A percentile compares a stretch with the other conserved stretches of the same genome.
These are phyloP conservation scores for Drosophila ezoana DNA, from an alignment of 2,888 invertebrate genomes.

Conservation along the genomic window DNA sequence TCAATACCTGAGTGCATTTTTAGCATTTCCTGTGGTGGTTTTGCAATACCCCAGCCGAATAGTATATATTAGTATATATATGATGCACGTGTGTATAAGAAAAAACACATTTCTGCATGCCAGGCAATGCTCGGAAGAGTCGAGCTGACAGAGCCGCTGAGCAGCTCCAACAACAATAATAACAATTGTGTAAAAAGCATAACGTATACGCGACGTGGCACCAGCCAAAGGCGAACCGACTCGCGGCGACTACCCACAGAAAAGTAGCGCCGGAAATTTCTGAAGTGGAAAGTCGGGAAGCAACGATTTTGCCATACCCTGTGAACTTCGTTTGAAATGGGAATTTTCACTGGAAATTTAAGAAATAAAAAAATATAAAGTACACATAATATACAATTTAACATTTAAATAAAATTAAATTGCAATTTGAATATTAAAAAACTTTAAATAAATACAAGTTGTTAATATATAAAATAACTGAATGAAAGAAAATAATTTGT, in stretches of 20 bases:
- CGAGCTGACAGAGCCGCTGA: conserved; percentile 1
- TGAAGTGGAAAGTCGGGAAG: conserved; percentile 21
- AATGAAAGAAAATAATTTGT: not conserved
- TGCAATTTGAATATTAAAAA: not conserved
- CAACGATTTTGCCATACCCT: conserved; percentile 33
- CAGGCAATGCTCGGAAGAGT: conserved; percentile 26
- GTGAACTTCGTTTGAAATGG: not conserved
- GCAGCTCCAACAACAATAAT: conserved; percentile 44
- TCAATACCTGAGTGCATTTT: conserved; percentile 74
- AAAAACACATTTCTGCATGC: conserved; percentile 39
- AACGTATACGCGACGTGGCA: conserved; percentile 75
- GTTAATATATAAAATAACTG: not conserved
- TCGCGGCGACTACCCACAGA: conserved; percentile 20
- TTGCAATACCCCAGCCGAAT: conserved; percentile 44
- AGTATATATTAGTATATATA: conserved; percentile 35
- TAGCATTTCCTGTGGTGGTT: conserved; percentile 61
- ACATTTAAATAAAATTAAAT: too few relatives aligned
- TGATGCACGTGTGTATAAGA: conserved; percentile 41
- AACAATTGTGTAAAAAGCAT: conserved; percentile 70
- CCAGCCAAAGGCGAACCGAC: conserved; percentile 27
- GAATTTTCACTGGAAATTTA: too few relatives aligned
- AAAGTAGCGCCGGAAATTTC: conserved; percentile 26
- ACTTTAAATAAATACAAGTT: not conserved
- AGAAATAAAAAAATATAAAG: too few relatives aligned
- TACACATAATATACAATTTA: too few relatives aligned